Evolutionary conservation across 1,140 invertebrate genomes (phyloP).

Genomic region (Phenacoccus solenopsis): DNA sequence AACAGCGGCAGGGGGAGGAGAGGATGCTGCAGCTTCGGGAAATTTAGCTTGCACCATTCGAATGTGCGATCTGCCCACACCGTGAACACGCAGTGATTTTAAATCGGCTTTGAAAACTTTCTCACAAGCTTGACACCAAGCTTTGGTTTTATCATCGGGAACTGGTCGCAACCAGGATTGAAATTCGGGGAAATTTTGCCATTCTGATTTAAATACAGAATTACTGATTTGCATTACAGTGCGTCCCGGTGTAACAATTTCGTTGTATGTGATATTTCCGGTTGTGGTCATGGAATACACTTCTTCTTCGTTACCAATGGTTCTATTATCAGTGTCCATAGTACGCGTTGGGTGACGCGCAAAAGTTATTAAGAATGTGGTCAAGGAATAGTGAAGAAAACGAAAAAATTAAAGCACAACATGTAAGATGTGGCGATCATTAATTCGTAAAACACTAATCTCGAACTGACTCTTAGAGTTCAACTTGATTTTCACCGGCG

Average conservation of each 20-base stretch:
- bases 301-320: not conserved
- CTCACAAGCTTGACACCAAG: slow-evolving; percentile 26
- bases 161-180: slow-evolving; percentile 24
- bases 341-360: too few relatives aligned
- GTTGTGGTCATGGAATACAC: not conserved
- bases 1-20: slow-evolving; percentile 19
- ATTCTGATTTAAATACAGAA: slow-evolving; percentile 19
- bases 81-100: slow-evolving; percentile 24
- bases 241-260: not conserved
- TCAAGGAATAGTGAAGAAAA: too few relatives aligned
- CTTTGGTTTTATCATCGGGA: slow-evolving; percentile 24
- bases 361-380: too few relatives aligned
- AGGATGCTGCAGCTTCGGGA: slow-evolving; percentile 19
- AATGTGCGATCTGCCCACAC: slow-evolving; percentile 23
- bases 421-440: too few relatives aligned
- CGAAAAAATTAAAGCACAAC: too few relatives aligned
- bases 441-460: too few relatives aligned
- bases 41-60: slow-evolving; percentile 19
- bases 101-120: slow-evolving; percentile 26
- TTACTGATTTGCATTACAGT: not conserved
- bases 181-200: slow-evolving; percentile 26
- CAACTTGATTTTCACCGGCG: too few relatives aligned
- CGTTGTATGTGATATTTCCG: not conserved
- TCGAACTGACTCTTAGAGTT: too few relatives aligned
- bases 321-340: not conserved